Evolutionary conservation across 1,140 invertebrate species (phyloP).

Genomic region (Brachionus manjavacas): DNA sequence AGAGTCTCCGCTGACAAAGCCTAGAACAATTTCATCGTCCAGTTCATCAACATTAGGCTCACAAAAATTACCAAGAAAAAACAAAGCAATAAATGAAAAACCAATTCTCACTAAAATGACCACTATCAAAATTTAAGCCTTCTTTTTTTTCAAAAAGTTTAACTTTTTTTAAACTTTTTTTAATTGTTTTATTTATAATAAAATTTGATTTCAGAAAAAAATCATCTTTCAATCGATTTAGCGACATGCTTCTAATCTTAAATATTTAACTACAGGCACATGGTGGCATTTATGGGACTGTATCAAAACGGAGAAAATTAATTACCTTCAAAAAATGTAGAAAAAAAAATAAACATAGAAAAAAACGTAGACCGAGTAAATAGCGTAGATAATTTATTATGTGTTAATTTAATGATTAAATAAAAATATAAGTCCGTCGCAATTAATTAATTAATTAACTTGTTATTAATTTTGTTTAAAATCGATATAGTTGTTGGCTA

Average conservation of each 20-base stretch:
- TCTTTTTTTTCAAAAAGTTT: background rate
- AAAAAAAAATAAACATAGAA: background rate
- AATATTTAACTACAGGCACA: no score
- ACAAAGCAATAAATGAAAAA: background rate
- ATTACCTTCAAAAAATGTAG: background rate
- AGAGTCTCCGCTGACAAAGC: background rate
- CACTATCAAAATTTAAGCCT: background rate
- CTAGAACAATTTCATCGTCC: conserved; percentile 5
- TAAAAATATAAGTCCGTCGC: background rate
- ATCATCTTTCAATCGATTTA: no score
- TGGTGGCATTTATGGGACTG: background rate
- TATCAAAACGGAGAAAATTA: background rate
- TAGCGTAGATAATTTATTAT: background rate
- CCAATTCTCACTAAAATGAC: background rate
- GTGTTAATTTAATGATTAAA: background rate
- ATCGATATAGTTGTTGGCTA: background rate
- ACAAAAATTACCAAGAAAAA: background rate
- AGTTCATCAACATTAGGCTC: conserved; percentile 7
- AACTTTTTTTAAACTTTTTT: background rate
- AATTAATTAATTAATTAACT: background rate
- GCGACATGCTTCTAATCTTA: no score
- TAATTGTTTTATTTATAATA: background rate
- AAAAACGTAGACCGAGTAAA: background rate
- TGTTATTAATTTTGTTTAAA: background rate
- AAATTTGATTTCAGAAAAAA: no score